Percentiles rank a stretch among this genome's conserved stretches.
Evolutionary conservation across 2,113 vertebrate species (phyloP).

Genomic region (Sinosuthora webbiana): DNA sequence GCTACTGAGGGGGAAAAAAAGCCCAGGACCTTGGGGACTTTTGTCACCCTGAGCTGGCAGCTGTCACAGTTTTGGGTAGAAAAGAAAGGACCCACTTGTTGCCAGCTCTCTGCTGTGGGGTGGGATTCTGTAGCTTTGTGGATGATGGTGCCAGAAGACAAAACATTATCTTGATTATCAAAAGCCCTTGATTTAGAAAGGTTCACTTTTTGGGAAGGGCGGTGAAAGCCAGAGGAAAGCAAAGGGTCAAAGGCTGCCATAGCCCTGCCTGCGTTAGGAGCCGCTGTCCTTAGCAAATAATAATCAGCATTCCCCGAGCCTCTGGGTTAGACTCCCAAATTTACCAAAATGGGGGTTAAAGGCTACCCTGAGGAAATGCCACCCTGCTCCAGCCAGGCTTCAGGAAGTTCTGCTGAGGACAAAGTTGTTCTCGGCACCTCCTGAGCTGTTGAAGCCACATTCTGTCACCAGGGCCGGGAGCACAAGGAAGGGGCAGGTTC

Average conservation of each 20-base stretch:
- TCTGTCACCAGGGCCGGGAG: fast-evolving
- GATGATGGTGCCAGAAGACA: background rate
- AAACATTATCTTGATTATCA: too few species aligned
- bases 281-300: background rate
- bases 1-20: background rate
- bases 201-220: background rate
- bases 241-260: background rate
- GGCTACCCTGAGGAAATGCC: background rate
- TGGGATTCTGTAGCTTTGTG: background rate
- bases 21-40: background rate
- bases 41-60: background rate
- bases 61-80: background rate
- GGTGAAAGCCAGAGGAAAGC: background rate
- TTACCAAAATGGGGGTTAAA: background rate
- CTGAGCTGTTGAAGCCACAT: background rate
- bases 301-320: background rate
- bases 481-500: background rate
- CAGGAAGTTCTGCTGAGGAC: background rate
- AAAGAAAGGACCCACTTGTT: background rate
- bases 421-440: background rate
- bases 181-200: background rate
- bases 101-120: background rate
- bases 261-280: background rate
- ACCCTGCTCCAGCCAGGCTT: background rate
- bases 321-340: background rate